A percentile compares a stretch with the other conserved stretches of the same genome.
Evolutionary conservation across 2,888 invertebrate genomes (phyloP).

Genomic region (Perithous albicinctus): DNA sequence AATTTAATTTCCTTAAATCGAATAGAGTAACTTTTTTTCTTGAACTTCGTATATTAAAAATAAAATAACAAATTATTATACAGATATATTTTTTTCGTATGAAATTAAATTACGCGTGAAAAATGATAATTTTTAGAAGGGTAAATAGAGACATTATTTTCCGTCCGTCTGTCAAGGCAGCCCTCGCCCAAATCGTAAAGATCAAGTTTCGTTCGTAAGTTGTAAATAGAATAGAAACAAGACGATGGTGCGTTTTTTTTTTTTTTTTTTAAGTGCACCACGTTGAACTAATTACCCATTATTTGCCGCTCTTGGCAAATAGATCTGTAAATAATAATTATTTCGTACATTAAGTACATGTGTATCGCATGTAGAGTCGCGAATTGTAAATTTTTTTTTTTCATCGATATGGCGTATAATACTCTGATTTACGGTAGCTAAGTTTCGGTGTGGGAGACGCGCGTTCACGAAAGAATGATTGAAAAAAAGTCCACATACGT

Average conservation of each 20-base stretch:
- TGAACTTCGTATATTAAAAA: background rate
- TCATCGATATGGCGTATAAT: constrained; percentile 57
- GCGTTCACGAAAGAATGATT: constrained; percentile 4
- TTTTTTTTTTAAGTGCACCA: background rate
- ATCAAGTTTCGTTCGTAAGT: constrained; percentile 56
- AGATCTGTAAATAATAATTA: constrained; percentile 61
- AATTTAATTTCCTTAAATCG: background rate
- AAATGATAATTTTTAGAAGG: background rate
- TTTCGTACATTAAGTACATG: constrained; percentile 51
- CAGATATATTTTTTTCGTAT: background rate
- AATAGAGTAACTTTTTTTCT: background rate
- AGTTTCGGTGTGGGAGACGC: constrained; percentile 35
- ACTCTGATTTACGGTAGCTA: constrained; percentile 58
- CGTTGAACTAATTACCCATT: constrained; percentile 36
- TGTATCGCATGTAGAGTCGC: constrained; percentile 54
- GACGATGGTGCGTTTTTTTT: background rate
- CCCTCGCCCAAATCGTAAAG: constrained; percentile 43
- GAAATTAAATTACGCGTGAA: background rate
- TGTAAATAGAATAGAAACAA: constrained; percentile 54
- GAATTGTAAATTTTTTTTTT: constrained; percentile 54
- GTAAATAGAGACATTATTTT: background rate
- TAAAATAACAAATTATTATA: too few relatives aligned
- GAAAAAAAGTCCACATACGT: constrained; percentile 52
- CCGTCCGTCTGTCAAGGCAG: background rate
- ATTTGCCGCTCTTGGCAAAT: constrained; percentile 46